Base-by-base conservation (phyloP, 2,888 invertebrate species). In the Clunio marinus region DNA sequence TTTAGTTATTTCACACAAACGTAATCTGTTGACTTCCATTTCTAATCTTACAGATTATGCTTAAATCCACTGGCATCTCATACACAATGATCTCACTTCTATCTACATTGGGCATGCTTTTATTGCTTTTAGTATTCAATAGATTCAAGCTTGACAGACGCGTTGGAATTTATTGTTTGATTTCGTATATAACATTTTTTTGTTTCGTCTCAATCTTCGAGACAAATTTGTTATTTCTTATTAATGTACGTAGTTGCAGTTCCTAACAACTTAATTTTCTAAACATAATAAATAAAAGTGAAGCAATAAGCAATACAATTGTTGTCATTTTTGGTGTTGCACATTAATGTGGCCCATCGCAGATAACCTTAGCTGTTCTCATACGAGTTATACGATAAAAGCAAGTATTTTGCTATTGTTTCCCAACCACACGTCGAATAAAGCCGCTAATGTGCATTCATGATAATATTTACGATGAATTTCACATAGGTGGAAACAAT, bases 81-180 rank as follows among this genome's bases (percentile, higher is more conserved):
- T 92, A 90, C 78, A 89, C 88, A 71, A 85, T 89, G 0, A 82
- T 89, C 69, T 88, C 88, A 0, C 80, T 93, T 13, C 80, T 93
- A 63, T 84, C 88, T 0, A 89, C 91, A 0, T 80, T 92, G 1
- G 77, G 88, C 51, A 80, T 88, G 4, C 81, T 93, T 22, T 88
- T 91, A 75, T 75, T 82, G 0, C 82, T 85, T 27, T 82, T 93
- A 67, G 79, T 84, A 0, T 72, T 84, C 45, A 90, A 88, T 74
- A 84, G 85, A 74, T 90, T 88, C 76, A 83, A 81, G 70, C 79
- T 92, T 73, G 87, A 87, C 76, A 86, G 86, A 81, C 84, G 82
- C 73, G 82, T 91, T 32, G 91, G 91, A 1, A 72, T 85, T 46
- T 80, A 84, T 0, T 89, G 88, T 74, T 78, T 88, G 1, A 58